A percentile compares a stretch with the other conserved stretches of the same genome.
Evolutionary conservation across 1,140 invertebrate species (phyloP).

Genomic region (Leucophenga varia): DNA sequence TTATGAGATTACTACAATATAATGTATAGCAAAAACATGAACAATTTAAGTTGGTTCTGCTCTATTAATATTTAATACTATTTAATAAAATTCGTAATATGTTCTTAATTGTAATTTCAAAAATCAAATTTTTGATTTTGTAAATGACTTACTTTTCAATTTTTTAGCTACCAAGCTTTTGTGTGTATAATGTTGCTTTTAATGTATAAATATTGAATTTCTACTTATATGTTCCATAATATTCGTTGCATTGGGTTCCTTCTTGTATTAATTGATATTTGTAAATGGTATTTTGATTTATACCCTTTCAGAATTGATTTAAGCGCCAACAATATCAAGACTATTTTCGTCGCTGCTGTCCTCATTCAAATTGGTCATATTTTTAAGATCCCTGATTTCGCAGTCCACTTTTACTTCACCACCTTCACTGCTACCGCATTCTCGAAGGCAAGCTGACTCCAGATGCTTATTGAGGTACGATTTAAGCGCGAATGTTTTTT

Average conservation of each 20-base stretch:
- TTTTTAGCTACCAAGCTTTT: too few species aligned
- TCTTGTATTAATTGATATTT: slow-evolving; percentile 56
- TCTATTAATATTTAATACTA: too few species aligned
- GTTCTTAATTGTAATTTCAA: too few species aligned
- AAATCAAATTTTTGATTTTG: too few species aligned
- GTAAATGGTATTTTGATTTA: slow-evolving; percentile 45
- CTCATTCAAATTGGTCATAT: slow-evolving; percentile 20
- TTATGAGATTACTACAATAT: too few species aligned
- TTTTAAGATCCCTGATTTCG: background rate
- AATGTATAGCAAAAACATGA: too few species aligned
- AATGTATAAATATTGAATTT: slow-evolving; percentile 53
- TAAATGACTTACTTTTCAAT: too few species aligned
- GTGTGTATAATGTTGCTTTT: slow-evolving; percentile 40
- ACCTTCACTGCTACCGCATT: slow-evolving; percentile 38
- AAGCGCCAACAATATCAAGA: slow-evolving; percentile 55
- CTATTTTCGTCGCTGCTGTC: slow-evolving; percentile 51
- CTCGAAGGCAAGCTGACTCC: slow-evolving; percentile 80
- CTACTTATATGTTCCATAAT: slow-evolving; percentile 57
- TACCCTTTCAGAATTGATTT: slow-evolving; percentile 22
- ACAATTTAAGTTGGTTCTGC: too few species aligned
- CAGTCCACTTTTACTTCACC: background rate
- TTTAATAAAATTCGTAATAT: too few species aligned
- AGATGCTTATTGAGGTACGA: slow-evolving; percentile 97
- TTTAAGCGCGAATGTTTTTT: slow-evolving; percentile 93
- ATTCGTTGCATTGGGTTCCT: slow-evolving; percentile 57